Conservation (phyloP, 2,113 vertebrate species). For the Lasiurus borealis region DNA sequence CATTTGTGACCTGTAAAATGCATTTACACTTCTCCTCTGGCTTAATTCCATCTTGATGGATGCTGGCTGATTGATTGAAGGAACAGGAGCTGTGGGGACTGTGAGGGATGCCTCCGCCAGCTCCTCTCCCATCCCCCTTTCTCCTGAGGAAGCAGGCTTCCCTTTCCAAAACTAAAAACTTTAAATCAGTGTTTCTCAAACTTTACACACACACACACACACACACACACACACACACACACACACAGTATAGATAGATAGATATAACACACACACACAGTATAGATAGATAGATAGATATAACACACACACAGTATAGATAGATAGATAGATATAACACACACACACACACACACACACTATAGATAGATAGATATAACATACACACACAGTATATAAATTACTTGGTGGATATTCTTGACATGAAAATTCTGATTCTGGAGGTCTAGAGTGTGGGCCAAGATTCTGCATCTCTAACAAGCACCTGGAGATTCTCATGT, state of each 20-base stretch:
- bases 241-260: too few species aligned
- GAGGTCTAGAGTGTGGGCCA: not conserved
- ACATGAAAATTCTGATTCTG: not conserved
- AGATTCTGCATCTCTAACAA: not conserved
- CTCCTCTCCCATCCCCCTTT: not conserved
- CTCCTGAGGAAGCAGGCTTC: not conserved
- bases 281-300: too few species aligned
- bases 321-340: too few species aligned
- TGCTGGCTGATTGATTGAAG: not conserved
- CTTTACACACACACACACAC: not conserved
- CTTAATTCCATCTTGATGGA: not conserved
- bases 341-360: too few species aligned
- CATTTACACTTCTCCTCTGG: not conserved
- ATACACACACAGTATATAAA: too few species aligned
- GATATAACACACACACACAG: too few species aligned
- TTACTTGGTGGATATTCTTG: not conserved
- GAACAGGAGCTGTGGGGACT: not conserved
- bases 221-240: too few species aligned
- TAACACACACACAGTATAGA: too few species aligned
- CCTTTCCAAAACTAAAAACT: not conserved
- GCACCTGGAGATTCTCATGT: not conserved
- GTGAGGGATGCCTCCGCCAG: not conserved
- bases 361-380: too few species aligned
- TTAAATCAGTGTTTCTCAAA: not conserved
- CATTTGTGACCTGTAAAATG: not conserved